Conservation (phyloP, 1,140 invertebrate species). For the Lerema accius region DNA sequence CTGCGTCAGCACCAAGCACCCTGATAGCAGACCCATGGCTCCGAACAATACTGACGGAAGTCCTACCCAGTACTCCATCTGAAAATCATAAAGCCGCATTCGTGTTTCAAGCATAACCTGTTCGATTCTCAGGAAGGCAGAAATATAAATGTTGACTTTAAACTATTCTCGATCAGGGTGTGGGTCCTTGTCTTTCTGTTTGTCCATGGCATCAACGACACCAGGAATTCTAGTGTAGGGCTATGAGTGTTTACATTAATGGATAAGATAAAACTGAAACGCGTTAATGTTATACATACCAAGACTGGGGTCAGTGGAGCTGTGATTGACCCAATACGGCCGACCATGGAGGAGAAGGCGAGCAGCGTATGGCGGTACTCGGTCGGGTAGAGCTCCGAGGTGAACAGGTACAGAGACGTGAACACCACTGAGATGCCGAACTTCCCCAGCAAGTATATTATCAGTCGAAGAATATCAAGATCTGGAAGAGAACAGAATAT, state of each 20-base stretch:
- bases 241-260: too few species aligned
- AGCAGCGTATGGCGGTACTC: slow-evolving; percentile 84
- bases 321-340: slow-evolving; percentile 47
- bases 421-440: slow-evolving; percentile 84
- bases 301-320: slow-evolving; percentile 53
- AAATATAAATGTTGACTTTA: too few species aligned
- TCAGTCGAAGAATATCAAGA: slow-evolving; percentile 58
- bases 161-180: too few species aligned
- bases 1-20: slow-evolving; percentile 84
- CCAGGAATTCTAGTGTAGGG: too few species aligned
- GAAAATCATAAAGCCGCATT: slow-evolving; percentile 6
- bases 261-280: too few species aligned
- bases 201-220: too few species aligned
- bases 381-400: slow-evolving; percentile 87
- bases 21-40: slow-evolving; percentile 83
- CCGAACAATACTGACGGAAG: slow-evolving; percentile 87
- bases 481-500: slow-evolving; percentile 38
- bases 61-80: slow-evolving; percentile 64
- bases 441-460: slow-evolving; percentile 85
- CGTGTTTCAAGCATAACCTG: background rate
- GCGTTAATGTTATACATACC: too few species aligned
- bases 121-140: too few species aligned
- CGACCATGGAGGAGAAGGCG: slow-evolving; percentile 56
- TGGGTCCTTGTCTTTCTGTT: too few species aligned
- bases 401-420: slow-evolving; percentile 85